A percentile compares a stretch with the other conserved stretches of the same genome.
These are phyloP conservation scores for Propithecus coquereli DNA, from an alignment of 2,113 vertebrate species.

Conservation along the genomic window DNA sequence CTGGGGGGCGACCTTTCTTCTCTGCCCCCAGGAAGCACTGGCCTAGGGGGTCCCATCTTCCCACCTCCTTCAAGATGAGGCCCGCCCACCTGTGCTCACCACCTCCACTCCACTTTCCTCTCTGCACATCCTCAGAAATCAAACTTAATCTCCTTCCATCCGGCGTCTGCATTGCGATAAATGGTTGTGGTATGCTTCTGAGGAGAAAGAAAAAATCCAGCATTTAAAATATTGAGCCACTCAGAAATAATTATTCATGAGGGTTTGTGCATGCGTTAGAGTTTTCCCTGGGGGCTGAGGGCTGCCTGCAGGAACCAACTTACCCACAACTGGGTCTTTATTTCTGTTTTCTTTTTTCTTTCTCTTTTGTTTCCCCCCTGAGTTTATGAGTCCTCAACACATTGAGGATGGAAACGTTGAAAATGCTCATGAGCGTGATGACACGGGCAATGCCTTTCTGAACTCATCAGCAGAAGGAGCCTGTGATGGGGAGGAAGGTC, in stretches of 20 bases:
- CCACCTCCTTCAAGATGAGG: too few relatives aligned
- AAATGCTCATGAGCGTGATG: background rate
- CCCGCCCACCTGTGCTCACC: background rate
- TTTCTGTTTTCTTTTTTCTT: background rate
- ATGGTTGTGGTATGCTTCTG: background rate
- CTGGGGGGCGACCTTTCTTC: background rate
- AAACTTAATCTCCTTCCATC: background rate
- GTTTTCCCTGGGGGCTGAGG: constrained; percentile 43
- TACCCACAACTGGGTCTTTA: constrained; percentile 48
- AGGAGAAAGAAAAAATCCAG: background rate
- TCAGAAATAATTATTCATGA: constrained; percentile 71
- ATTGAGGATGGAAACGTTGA: constrained; percentile 20
- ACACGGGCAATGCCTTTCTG: background rate
- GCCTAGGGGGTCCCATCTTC: background rate
- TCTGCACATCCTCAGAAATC: background rate
- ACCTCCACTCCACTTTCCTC: background rate
- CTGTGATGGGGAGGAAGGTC: background rate
- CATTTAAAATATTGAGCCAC: constrained; percentile 56
- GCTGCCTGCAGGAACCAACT: constrained; percentile 44
- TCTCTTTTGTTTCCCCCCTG: background rate
- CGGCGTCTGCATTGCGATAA: background rate
- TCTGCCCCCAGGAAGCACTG: background rate
- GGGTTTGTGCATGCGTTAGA: constrained; percentile 38
- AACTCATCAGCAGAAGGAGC: background rate
- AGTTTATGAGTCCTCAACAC: constrained; percentile 9